phyloP scores from a whole-genome alignment of 2,113 vertebrate species.

The Gadus chalcogrammus region DNA sequence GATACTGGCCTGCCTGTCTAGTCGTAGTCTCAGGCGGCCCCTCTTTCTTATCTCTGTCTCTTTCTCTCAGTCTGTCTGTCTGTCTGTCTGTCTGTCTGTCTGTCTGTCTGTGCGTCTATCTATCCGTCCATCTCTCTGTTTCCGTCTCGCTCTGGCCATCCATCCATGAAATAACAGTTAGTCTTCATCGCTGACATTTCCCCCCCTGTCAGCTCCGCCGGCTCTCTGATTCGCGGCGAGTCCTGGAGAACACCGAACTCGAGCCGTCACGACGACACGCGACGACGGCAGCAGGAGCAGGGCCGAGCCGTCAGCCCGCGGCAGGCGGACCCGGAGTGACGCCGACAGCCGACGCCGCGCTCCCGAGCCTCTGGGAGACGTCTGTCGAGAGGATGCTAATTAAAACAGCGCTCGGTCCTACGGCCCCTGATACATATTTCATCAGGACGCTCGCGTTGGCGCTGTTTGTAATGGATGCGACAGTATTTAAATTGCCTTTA shows the following conservation, averaged over 20 bases:
- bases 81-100: not conserved
- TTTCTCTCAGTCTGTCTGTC: not conserved
- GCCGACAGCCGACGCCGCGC: conserved; percentile 8
- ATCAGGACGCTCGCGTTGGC: conserved; percentile 61
- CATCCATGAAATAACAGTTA: not conserved
- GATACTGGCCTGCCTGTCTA: too few relatives aligned
- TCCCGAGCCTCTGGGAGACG: conserved; percentile 38
- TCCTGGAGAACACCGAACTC: conserved; percentile 2
- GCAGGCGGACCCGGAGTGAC: conserved; percentile 21
- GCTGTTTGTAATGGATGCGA: conserved; percentile 59
- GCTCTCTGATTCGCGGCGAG: not conserved
- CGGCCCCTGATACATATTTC: conserved; percentile 74
- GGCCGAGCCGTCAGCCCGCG: too few relatives aligned
- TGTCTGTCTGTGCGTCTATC: not conserved
- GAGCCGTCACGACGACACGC: conserved; percentile 17
- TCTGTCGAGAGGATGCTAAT: conserved; percentile 65
- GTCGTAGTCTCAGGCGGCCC: too few relatives aligned
- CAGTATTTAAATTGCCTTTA: conserved; percentile 62
- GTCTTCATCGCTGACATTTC: not conserved
- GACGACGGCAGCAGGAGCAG: conserved; percentile 5
- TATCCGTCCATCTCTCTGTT: not conserved
- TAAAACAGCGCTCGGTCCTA: conserved; percentile 64
- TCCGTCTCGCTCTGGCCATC: not conserved
- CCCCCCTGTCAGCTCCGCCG: not conserved
- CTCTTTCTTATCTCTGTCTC: too few relatives aligned